Evolutionary conservation across 2,113 vertebrate genomes (phyloP).

Genomic region (Phodopus roborovskii): DNA sequence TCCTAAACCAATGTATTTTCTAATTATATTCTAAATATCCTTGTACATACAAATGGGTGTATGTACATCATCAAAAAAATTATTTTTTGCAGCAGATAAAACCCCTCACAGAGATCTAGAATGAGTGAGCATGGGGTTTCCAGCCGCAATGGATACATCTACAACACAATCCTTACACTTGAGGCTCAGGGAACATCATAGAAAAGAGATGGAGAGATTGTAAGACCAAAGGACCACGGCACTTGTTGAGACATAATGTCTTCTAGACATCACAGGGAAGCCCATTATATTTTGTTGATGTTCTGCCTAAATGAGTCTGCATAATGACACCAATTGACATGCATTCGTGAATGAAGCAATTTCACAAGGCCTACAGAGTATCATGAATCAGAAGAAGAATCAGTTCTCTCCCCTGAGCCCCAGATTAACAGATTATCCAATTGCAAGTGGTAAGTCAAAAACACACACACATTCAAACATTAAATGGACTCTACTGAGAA

Average conservation of each 20-base stretch:
- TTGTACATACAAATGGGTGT: not conserved
- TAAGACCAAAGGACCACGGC: not conserved
- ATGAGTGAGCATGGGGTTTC: not conserved
- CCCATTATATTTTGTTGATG: not conserved
- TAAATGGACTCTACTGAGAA: not conserved
- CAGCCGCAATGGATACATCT: not conserved
- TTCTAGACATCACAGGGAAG: not conserved
- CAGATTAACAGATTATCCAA: not conserved
- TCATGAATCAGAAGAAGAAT: not conserved
- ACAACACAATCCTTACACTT: not conserved
- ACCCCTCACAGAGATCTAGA: not conserved
- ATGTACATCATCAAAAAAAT: not conserved
- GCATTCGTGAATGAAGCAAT: not conserved
- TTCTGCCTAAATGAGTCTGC: not conserved
- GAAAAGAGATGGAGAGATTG: not conserved
- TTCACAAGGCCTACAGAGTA: not conserved
- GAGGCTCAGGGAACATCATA: not conserved
- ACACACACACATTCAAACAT: not conserved
- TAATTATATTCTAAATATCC: not conserved
- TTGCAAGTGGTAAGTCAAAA: not conserved
- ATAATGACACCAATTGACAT: not conserved
- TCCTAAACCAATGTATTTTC: not conserved
- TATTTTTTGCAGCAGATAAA: not conserved
- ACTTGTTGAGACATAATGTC: not conserved
- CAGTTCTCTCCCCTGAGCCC: not conserved